Evolutionary conservation across 30 jellyfish, hydroid and myxozoan species (phyloP), one percentile per base, ranked within the genome.

Genomic region (Aurelia aurita complex sp. Pacific): DNA sequence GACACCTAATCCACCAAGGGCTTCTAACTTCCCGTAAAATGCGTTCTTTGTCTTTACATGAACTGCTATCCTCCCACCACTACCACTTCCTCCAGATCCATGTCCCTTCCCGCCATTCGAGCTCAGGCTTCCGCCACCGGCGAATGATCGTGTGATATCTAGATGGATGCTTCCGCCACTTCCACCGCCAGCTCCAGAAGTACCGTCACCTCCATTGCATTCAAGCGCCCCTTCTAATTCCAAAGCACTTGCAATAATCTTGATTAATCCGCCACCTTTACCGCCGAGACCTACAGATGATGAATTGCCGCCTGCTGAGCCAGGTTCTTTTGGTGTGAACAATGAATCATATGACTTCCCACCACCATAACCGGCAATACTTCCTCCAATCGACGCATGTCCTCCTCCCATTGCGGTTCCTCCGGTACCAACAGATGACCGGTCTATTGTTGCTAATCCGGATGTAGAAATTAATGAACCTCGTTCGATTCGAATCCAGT

Each of bases 61-160:
- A 5, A 74, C 78, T 0, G 94, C 83, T 23, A 74, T 66, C 5
- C 94, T 78, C 13, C 94, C 94, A 1, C 94, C 94, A 59, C 88
- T 76, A 10, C 94, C 94, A 74, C 83, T 63, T 1, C 94, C 94
- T 16, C 83, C 87, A 0, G 33, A n/a, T 76, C 94, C 88, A 57
- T 85, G 88, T 6, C 94, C 94, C 23, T 66, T 67, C 10, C 94
- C 94, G 36, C 94, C 94, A 76, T 85, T 76, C 23, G 94, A 64
- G 6, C 54, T 3, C 38, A 85, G 74, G 14, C 55, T 73, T 35
- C 94, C 94, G 5, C 94, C 83, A 23, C 94, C 94, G 16, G 67
- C 17, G 38, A 74, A 85, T n/a, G 19, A 35, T 34, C 83, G 83
- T 23, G 75, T 74, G n/a, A 85, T 79, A 4, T 60, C 69, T 7